phyloP scores from a whole-genome alignment of 2,888 invertebrate genomes.

The Andrena marginata region DNA sequence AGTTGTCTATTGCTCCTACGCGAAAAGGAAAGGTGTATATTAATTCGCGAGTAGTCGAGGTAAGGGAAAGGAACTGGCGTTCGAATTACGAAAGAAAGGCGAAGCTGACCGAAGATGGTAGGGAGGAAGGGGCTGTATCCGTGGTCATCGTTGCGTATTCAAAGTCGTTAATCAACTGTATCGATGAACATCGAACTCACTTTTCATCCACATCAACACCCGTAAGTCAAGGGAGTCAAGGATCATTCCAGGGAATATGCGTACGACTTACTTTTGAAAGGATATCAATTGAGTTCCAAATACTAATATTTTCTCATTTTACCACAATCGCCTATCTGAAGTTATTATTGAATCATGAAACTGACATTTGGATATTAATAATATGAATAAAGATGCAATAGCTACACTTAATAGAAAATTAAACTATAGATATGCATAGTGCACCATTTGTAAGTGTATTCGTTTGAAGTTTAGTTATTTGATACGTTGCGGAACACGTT shows the following conservation, averaged over 20 bases:
- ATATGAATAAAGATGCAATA: too few species aligned
- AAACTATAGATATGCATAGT: too few species aligned
- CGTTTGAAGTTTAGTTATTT: too few species aligned
- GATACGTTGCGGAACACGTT: too few species aligned
- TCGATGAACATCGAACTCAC: constrained; percentile 11
- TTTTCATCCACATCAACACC: constrained; percentile 1
- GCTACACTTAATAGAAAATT: too few species aligned
- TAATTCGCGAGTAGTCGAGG: constrained; percentile 58
- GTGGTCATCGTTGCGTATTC: constrained; percentile 39
- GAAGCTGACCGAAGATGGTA: constrained; percentile 73
- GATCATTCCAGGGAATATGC: not conserved
- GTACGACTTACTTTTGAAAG: not conserved
- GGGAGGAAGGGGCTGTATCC: constrained; percentile 63
- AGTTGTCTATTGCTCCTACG: constrained; percentile 62
- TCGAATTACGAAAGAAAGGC: constrained; percentile 70
- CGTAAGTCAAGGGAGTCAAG: not conserved
- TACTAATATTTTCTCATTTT: too few species aligned
- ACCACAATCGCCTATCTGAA: too few species aligned
- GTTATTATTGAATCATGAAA: too few species aligned
- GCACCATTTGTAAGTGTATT: too few species aligned
- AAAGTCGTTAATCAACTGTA: constrained; percentile 21
- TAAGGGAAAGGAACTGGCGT: constrained; percentile 65
- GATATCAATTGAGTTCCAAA: not conserved
- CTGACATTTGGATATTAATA: too few species aligned
- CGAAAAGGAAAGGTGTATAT: constrained; percentile 62